Evolutionary conservation across 2,888 invertebrate genomes (phyloP).

Genomic region (Gisinianus flammeolus): DNA sequence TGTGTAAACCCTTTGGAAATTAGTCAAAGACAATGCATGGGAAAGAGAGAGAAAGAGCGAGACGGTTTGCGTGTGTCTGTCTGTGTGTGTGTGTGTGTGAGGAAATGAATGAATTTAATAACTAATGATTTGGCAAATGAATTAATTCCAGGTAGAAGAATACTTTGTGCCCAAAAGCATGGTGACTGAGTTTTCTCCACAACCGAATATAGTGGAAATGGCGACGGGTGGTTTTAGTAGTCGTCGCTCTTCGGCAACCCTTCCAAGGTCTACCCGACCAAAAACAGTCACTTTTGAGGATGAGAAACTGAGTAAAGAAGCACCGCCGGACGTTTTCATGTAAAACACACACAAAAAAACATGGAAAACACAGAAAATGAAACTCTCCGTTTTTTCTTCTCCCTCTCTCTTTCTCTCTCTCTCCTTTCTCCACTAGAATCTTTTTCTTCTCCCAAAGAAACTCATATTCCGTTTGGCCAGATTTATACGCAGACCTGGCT

Average conservation of each 20-base stretch:
- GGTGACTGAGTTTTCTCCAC: slow-evolving; percentile 58
- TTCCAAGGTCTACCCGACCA: slow-evolving; percentile 55
- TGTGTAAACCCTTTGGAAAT: background rate
- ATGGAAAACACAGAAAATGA: background rate
- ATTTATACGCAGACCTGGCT: background rate
- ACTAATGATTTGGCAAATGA: slow-evolving; percentile 17
- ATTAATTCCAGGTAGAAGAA: slow-evolving; percentile 54
- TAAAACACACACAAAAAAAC: slow-evolving; percentile 40
- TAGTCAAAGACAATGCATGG: background rate
- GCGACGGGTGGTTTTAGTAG: slow-evolving; percentile 55
- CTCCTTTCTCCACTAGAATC: too few species aligned
- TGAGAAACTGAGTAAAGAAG: slow-evolving; percentile 58
- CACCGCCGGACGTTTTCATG: slow-evolving; percentile 54
- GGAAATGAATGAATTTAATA: background rate
- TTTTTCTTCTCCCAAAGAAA: background rate
- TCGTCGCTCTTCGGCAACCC: slow-evolving; percentile 55
- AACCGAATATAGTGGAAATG: slow-evolving; percentile 57
- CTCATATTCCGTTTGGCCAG: background rate
- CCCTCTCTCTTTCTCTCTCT: background rate
- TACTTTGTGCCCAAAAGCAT: slow-evolving; percentile 59
- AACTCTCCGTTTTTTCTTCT: background rate
- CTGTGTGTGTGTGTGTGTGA: background rate
- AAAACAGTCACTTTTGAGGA: slow-evolving; percentile 59
- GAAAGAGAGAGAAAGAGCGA: background rate
- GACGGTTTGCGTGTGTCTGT: background rate